Evolutionary conservation across 2,888 invertebrate species (phyloP), one percentile per base, ranked within the genome.

Genomic region (Ophion obscuratus): DNA sequence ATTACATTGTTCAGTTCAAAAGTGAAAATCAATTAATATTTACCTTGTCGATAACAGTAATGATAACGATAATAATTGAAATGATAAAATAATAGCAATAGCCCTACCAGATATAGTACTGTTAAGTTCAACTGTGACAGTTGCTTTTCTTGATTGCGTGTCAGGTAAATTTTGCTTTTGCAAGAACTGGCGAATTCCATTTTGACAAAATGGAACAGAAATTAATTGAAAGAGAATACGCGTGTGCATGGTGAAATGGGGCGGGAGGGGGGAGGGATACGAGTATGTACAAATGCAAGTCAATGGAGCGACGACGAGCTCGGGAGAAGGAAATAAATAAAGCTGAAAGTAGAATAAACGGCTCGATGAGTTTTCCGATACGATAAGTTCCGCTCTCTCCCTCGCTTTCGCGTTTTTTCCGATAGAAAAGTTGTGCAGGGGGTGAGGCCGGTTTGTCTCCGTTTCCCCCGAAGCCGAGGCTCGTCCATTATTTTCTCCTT

Each of bases 271-370:
- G 83, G 7, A 3, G n/a, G 85, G 82, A 71, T 81, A 75, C 70
- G 73, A 59, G 90, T 89, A 90, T 91, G 91, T 91, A 91, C 91
- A 91, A 92, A 92, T 91, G 90, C 90, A 88, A 89, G 90, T 91
- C 91, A 92, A 92, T 91, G 92, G 92, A 91, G 88, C 92, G 90
- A 81, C 84, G 90, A 89, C 47, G 47, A 47, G 47, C 90, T 90
- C 88, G 89, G 88, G 88, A 89, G 89, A 87, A 91, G 90, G 90
- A 90, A 92, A 92, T 90, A 92, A 92, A 92, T 90, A 92, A 92
- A 92, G 90, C 90, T 91, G 92, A 91, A 92, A 92, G 91, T 89
- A 89, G 90, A 92, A 90, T 90, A 92, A 92, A 92, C 90, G 91
- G 91, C 90, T 91, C 89, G 90, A 91, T 91, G 88, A 89, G 89